phyloP scores from a whole-genome alignment of 2,888 invertebrate species.

The Morpho helenor region DNA sequence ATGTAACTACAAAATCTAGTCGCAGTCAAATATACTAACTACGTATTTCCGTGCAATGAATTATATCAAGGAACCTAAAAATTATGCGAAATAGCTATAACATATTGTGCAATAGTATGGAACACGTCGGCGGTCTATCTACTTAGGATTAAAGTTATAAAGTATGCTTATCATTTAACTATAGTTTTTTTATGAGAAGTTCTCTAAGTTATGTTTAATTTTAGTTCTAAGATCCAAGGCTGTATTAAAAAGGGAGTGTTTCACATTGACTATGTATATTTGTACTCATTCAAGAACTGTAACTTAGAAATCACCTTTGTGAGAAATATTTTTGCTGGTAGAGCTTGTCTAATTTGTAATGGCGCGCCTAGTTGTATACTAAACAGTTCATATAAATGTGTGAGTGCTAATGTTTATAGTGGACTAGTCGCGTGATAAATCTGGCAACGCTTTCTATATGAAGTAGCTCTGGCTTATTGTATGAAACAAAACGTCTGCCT shows the following conservation, averaged over 20 bases:
- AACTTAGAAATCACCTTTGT: constrained; percentile 11
- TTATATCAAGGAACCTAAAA: constrained; percentile 16
- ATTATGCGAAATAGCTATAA: constrained; percentile 23
- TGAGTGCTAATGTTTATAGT: too few species aligned
- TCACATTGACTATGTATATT: constrained; percentile 19
- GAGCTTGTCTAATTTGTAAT: too few species aligned
- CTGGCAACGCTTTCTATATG: too few species aligned
- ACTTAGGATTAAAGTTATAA: constrained; percentile 62
- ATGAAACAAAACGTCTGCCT: too few species aligned
- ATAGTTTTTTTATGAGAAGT: constrained; percentile 74
- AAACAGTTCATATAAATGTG: too few species aligned
- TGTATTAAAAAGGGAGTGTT: constrained; percentile 72
- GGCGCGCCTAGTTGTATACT: too few species aligned
- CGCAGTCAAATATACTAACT: constrained; percentile 11
- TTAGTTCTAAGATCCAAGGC: constrained; percentile 75
- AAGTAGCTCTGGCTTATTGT: too few species aligned
- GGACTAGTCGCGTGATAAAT: too few species aligned
- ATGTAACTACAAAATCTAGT: constrained; percentile 14
- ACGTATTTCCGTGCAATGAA: constrained; percentile 22
- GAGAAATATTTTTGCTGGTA: too few species aligned
- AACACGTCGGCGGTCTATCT: constrained; percentile 69
- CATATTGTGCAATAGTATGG: constrained; percentile 26
- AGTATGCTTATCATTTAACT: constrained; percentile 52
- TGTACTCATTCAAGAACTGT: constrained; percentile 21
- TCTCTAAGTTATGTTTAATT: constrained; percentile 72